A percentile compares a stretch with the other conserved stretches of the same genome.
phyloP scores from a whole-genome alignment of 1,140 invertebrate species.

The Latrodectus geometricus region DNA sequence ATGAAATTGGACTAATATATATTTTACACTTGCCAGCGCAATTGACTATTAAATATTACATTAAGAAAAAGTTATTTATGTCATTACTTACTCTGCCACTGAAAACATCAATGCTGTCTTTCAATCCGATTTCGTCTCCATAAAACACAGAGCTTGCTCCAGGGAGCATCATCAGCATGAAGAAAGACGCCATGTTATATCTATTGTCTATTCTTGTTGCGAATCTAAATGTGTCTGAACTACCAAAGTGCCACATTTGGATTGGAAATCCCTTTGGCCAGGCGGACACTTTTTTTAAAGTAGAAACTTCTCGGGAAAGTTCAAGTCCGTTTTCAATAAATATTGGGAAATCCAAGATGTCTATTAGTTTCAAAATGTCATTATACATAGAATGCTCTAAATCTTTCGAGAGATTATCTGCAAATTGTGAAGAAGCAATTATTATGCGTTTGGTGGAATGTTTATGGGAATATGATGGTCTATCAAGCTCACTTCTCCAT shows the following conservation, averaged over 20 bases:
- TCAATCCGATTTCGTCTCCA: conserved; percentile 79
- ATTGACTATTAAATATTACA: too few relatives aligned
- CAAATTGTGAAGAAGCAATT: conserved; percentile 40
- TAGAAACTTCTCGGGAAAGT: conserved; percentile 65
- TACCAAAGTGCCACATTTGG: conserved; percentile 79
- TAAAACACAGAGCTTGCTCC: conserved; percentile 85
- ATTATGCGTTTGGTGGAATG: background rate
- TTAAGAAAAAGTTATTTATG: too few relatives aligned
- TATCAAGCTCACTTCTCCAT: conserved; percentile 76
- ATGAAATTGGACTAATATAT: too few relatives aligned
- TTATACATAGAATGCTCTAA: background rate
- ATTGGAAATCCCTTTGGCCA: conserved; percentile 62
- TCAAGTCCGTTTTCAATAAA: conserved; percentile 19
- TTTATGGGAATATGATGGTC: background rate
- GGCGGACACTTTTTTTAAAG: background rate
- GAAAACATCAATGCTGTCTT: conserved; percentile 56
- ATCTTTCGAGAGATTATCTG: background rate
- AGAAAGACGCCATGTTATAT: conserved; percentile 74
- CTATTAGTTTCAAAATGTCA: background rate
- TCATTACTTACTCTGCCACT: conserved; percentile 63
- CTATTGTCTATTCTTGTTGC: conserved; percentile 71
- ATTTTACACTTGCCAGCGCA: too few relatives aligned
- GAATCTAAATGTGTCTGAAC: conserved; percentile 74
- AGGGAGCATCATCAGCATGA: conserved; percentile 81
- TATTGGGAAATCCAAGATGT: conserved; percentile 37